Percentiles rank a stretch among this genome's conserved stretches.
Evolutionary conservation across 2,797 vertebrate species (phyloP).

Genomic region (Acropternis orthonyx): DNA sequence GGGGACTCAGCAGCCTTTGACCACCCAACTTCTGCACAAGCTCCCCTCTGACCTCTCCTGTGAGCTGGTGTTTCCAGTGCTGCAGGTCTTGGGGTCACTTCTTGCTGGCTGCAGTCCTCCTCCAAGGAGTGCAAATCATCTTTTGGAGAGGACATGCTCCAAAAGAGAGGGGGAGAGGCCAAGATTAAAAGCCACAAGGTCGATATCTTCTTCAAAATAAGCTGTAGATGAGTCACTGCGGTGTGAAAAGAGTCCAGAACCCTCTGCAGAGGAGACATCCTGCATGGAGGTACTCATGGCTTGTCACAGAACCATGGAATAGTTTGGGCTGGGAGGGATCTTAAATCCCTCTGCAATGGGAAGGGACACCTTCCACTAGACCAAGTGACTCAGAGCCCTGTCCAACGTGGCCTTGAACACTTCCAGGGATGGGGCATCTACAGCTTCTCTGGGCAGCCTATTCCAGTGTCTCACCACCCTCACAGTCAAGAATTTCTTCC

Average conservation of each 20-base stretch:
- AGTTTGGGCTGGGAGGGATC: not conserved
- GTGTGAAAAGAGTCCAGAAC: not conserved
- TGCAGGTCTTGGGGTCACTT: not conserved
- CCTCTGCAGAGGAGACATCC: not conserved
- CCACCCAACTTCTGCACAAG: not conserved
- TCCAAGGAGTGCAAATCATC: not conserved
- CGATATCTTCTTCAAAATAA: not conserved
- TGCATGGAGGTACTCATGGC: not conserved
- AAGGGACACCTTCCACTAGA: not conserved
- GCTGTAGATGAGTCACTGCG: rapidly evolving
- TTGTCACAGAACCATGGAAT: not conserved
- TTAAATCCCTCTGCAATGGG: not conserved
- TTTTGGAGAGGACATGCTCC: not conserved
- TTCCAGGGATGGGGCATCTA: not conserved
- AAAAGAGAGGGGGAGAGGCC: not conserved
- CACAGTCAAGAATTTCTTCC: not conserved
- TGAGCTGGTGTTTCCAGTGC: rapidly evolving
- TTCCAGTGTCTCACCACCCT: not conserved
- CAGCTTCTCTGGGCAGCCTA: not conserved
- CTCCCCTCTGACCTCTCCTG: not conserved
- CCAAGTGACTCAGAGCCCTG: not conserved
- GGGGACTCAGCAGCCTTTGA: slow-evolving; percentile 35
- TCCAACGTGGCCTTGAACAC: not conserved
- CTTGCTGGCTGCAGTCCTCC: not conserved
- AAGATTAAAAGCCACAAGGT: not conserved